phyloP scores from a whole-genome alignment of 2,888 invertebrate genomes.

The Apotomis capreana region DNA sequence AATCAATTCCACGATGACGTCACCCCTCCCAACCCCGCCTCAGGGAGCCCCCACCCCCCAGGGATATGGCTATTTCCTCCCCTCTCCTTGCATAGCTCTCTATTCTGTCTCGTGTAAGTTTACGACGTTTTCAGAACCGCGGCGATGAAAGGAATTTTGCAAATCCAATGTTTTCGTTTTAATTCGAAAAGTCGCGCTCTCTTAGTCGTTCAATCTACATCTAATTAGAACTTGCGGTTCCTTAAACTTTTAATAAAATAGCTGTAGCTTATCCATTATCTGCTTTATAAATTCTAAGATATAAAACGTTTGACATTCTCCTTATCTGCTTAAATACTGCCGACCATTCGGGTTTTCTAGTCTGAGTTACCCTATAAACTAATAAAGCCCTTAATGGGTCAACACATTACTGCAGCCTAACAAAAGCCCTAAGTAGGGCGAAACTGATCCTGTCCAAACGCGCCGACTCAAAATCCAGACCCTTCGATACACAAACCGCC shows the following conservation, averaged over 20 bases:
- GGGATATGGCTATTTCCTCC: slow-evolving; percentile 70
- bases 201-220: slow-evolving; percentile 26
- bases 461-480: slow-evolving; percentile 13
- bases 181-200: slow-evolving; percentile 23
- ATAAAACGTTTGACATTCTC: neutral
- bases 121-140: slow-evolving; percentile 30
- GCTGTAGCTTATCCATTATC: slow-evolving; percentile 3
- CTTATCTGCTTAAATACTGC: neutral
- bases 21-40: slow-evolving; percentile 58
- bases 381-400: slow-evolving; percentile 4
- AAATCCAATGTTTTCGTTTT: slow-evolving; percentile 22
- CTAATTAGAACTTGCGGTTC: slow-evolving; percentile 9
- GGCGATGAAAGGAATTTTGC: slow-evolving; percentile 16
- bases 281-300: neutral
- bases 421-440: slow-evolving; percentile 16
- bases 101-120: slow-evolving; percentile 51
- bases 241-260: slow-evolving; percentile 10
- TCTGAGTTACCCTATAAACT: neutral
- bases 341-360: neutral
- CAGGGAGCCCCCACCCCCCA: slow-evolving; percentile 50
- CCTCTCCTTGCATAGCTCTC: slow-evolving; percentile 63
- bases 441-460: slow-evolving; percentile 29
- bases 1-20: slow-evolving; percentile 80
- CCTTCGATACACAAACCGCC: slow-evolving; percentile 36
- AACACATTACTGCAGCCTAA: slow-evolving; percentile 11